phyloP scores from a whole-genome alignment of 2,797 vertebrate species.

The Enteromius treurensis region DNA sequence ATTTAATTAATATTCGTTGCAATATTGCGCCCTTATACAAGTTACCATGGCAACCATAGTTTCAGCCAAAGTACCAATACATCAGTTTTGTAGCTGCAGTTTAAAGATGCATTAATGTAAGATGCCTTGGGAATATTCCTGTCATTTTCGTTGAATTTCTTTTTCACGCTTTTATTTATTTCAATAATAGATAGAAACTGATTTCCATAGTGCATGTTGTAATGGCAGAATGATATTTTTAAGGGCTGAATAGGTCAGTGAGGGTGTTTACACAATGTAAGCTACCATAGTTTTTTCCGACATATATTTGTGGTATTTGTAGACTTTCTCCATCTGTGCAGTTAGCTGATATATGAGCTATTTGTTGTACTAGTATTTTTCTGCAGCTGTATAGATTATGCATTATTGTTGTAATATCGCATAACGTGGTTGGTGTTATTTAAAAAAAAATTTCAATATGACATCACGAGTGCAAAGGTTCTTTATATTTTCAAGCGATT shows the following conservation, averaged over 20 bases:
- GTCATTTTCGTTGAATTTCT: background rate
- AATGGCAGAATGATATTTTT: background rate
- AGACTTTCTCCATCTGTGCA: background rate
- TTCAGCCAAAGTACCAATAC: background rate
- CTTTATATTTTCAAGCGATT: background rate
- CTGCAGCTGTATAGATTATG: background rate
- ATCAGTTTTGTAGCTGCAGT: background rate
- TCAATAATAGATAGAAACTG: background rate
- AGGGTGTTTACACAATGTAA: background rate
- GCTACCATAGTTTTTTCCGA: background rate
- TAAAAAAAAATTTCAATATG: background rate
- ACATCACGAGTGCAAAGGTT: background rate
- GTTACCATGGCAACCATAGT: slow-evolving; percentile 4
- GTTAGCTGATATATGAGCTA: background rate
- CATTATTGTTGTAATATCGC: background rate
- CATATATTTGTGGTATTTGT: background rate
- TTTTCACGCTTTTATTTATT: background rate
- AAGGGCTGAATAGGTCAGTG: background rate
- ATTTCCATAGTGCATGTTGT: background rate
- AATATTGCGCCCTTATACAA: background rate
- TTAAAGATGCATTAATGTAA: background rate
- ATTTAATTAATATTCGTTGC: background rate
- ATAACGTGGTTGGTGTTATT: background rate
- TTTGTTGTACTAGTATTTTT: background rate
- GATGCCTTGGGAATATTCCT: background rate